phyloP scores from a whole-genome alignment of 2,888 invertebrate genomes.

The Thymelicus lineola region DNA sequence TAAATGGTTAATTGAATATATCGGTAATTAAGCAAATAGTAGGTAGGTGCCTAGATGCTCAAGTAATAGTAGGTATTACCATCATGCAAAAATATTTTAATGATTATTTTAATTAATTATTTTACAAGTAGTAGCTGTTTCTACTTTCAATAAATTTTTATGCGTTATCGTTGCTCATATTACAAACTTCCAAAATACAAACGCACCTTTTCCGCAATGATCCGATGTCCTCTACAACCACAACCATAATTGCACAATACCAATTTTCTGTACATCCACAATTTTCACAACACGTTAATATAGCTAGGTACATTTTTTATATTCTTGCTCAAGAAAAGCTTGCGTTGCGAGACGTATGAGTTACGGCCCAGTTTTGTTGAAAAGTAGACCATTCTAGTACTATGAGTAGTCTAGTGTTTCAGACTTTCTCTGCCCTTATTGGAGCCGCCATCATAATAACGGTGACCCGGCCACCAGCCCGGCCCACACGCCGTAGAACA shows the following conservation, averaged over 20 bases:
- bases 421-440: slow-evolving; percentile 33
- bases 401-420: slow-evolving; percentile 26
- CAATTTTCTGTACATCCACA: not conserved
- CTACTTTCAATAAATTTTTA: no score
- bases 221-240: no score
- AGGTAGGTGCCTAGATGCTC: no score
- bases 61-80: no score
- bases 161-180: no score
- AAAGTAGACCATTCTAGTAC: slow-evolving; percentile 25
- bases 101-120: no score
- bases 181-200: no score
- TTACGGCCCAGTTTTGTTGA: slow-evolving; percentile 22
- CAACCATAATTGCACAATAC: no score
- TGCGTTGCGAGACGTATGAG: not conserved
- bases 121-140: no score
- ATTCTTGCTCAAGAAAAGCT: not conserved
- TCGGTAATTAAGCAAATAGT: no score
- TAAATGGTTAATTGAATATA: not conserved
- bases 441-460: slow-evolving; percentile 18
- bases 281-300: not conserved
- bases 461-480: not conserved
- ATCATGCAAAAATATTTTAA: no score
- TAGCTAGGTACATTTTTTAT: not conserved
- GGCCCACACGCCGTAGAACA: not conserved
- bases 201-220: no score